Evolutionary conservation across 1,140 invertebrate genomes (phyloP).

Genomic region (Psilanteris sp.): DNA sequence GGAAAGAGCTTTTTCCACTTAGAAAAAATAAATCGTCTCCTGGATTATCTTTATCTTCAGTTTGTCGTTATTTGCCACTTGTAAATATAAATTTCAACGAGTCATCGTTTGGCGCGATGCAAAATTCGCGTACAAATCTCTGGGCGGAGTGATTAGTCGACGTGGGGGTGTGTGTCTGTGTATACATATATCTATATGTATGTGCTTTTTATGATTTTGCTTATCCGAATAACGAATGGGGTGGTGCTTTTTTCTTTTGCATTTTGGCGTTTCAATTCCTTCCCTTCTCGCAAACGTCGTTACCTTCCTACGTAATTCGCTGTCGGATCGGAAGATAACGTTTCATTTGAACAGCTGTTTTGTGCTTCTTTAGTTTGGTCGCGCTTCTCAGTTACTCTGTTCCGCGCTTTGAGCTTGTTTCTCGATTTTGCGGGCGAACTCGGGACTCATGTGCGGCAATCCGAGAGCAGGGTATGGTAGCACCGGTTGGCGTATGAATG

Average conservation of each 20-base stretch:
- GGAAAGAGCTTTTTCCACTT: conserved; percentile 63
- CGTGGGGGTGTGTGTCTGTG: conserved; percentile 11
- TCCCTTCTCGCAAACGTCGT: not conserved
- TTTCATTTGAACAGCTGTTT: too few relatives aligned
- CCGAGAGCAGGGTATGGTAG: conserved; percentile 75
- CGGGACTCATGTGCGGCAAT: conserved; percentile 76
- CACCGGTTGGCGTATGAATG: conserved; percentile 85
- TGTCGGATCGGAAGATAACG: conserved; percentile 11
- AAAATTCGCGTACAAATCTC: conserved; percentile 42
- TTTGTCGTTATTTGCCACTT: not conserved
- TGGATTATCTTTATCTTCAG: conserved; percentile 1
- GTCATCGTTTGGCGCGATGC: not conserved
- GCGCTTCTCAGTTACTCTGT: conserved; percentile 67
- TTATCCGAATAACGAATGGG: too few relatives aligned
- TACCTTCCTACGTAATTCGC: conserved; percentile 1
- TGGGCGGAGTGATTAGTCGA: conserved; percentile 75
- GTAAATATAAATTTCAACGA: conserved; percentile 21
- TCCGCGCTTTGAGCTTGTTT: conserved; percentile 77
- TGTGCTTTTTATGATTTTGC: too few relatives aligned
- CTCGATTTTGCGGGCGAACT: conserved; percentile 76
- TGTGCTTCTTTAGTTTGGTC: too few relatives aligned
- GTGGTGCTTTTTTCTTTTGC: not conserved
- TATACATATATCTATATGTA: too few relatives aligned
- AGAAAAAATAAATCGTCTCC: conserved; percentile 72
- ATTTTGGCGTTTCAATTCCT: conserved; percentile 41